Evolutionary conservation across 2,888 invertebrate genomes (phyloP).

Genomic region (Limnephilus auricula): DNA sequence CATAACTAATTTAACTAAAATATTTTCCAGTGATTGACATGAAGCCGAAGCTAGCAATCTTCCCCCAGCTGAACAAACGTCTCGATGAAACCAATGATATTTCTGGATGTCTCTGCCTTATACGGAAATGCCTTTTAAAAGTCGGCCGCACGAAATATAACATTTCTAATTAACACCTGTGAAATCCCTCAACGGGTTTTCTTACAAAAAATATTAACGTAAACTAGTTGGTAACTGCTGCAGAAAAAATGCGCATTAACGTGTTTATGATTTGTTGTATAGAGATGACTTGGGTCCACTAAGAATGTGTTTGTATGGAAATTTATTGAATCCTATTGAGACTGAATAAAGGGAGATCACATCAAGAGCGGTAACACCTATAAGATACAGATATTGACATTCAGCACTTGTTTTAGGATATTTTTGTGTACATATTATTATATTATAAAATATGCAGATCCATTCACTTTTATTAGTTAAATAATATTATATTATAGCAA

Average conservation of each 20-base stretch:
- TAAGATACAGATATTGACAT: not conserved
- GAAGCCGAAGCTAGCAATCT: conserved; percentile 70
- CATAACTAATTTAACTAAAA: conserved; percentile 23
- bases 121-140: conserved; percentile 71
- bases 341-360: not conserved
- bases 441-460: not conserved
- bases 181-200: not conserved
- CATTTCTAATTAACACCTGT: not conserved
- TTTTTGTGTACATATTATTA: not conserved
- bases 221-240: not conserved
- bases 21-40: conserved; percentile 71
- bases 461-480: not conserved
- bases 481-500: not conserved
- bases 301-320: not conserved
- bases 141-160: not conserved
- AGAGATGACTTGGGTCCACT: not conserved
- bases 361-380: not conserved
- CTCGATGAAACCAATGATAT: conserved; percentile 73
- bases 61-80: conserved; percentile 71
- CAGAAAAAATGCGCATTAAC: not conserved
- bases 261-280: not conserved
- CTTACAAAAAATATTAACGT: not conserved
- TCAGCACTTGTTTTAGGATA: not conserved
- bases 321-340: not conserved
- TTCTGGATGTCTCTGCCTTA: conserved; percentile 71